phyloP scores from a whole-genome alignment of 2,888 invertebrate genomes.

The Pilophorus perplexus region DNA sequence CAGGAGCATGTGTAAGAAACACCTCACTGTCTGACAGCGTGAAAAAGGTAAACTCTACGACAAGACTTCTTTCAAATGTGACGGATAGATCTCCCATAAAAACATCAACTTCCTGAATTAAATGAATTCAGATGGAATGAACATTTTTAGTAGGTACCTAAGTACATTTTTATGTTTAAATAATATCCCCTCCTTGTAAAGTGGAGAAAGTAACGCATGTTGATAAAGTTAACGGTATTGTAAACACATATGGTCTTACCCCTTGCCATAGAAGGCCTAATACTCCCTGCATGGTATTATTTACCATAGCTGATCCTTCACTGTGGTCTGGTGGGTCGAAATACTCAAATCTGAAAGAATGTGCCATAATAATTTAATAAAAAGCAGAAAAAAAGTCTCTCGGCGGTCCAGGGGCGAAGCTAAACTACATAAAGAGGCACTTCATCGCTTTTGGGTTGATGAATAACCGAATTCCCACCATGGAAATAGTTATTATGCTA shows the following conservation, averaged over 20 bases:
- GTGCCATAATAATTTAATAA: too few relatives aligned
- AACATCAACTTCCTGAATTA: conserved; percentile 63
- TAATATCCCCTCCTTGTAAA: too few relatives aligned
- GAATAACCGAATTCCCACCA: too few relatives aligned
- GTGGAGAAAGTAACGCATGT: too few relatives aligned
- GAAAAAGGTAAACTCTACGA: conserved; percentile 72
- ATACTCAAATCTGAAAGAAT: conserved; percentile 62
- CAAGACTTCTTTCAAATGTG: conserved; percentile 68
- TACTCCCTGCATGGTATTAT: conserved; percentile 69
- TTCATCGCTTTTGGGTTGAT: too few relatives aligned
- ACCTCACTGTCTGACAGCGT: conserved; percentile 75
- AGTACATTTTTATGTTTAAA: too few relatives aligned
- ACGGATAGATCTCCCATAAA: conserved; percentile 73
- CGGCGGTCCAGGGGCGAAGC: too few relatives aligned
- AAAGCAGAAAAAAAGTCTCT: conserved; percentile 44
- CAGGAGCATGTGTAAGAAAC: conserved; percentile 72
- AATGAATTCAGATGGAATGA: background rate
- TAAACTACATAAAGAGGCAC: too few relatives aligned
- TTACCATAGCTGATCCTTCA: conserved; percentile 64
- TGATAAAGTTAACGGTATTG: background rate
- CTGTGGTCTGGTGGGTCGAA: conserved; percentile 71
- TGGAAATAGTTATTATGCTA: too few relatives aligned
- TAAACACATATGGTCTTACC: conserved; percentile 57
- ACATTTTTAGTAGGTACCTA: too few relatives aligned
- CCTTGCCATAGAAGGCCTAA: conserved; percentile 68